phyloP scores from a whole-genome alignment of 2,888 invertebrate species.

The Halocaridina rubra region DNA sequence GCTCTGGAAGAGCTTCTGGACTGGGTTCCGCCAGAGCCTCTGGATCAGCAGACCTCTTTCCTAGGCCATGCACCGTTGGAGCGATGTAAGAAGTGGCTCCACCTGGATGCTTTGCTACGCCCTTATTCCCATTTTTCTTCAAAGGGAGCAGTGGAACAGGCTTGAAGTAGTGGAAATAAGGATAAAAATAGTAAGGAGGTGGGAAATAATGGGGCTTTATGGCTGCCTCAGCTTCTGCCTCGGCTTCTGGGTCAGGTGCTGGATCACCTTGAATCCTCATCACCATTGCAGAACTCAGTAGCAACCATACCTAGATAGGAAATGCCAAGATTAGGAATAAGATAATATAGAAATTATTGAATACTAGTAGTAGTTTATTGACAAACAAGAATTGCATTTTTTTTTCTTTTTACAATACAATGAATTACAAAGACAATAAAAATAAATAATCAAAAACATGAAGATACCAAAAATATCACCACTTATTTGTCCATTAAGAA shows the following conservation, averaged over 20 bases:
- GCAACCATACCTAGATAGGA: background rate
- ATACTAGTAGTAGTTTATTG: too few relatives aligned
- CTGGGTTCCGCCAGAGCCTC: background rate
- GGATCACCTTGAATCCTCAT: background rate
- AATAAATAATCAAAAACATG: too few relatives aligned
- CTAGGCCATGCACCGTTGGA: background rate
- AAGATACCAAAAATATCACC: too few relatives aligned
- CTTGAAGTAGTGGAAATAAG: background rate
- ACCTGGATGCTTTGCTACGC: background rate
- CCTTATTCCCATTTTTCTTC: background rate
- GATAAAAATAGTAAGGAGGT: background rate
- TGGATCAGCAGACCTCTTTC: background rate
- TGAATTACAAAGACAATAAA: too few relatives aligned
- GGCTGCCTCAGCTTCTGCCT: too few relatives aligned
- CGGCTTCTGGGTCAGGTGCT: background rate
- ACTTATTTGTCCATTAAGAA: too few relatives aligned
- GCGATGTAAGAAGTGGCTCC: slow-evolving; percentile 5
- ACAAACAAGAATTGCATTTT: too few relatives aligned
- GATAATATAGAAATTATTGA: too few relatives aligned
- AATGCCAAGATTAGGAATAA: too few relatives aligned
- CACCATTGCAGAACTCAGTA: background rate
- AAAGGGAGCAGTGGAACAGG: background rate
- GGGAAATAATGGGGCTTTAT: background rate
- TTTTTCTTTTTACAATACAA: too few relatives aligned
- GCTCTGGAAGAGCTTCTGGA: background rate